These are phyloP conservation scores for Ephestia elutella DNA, from an alignment of 1,140 invertebrate species.

Conservation along the genomic window DNA sequence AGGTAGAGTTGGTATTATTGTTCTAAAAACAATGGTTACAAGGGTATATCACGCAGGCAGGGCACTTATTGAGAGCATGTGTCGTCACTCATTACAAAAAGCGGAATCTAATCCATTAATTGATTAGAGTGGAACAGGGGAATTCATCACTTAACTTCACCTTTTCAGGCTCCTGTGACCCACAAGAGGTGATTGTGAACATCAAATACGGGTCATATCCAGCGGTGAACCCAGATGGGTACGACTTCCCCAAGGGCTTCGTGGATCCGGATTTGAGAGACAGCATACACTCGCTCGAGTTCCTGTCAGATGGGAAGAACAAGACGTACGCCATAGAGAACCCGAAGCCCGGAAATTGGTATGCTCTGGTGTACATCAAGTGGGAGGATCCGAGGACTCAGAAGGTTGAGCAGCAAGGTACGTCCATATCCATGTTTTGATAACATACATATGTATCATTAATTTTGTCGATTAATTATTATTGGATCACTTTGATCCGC, in stretches of 20 bases:
- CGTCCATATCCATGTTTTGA: too few relatives aligned
- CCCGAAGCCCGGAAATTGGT: slow-evolving; percentile 86
- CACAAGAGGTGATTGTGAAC: slow-evolving; percentile 77
- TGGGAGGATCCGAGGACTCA: slow-evolving; percentile 82
- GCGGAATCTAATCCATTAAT: too few relatives aligned
- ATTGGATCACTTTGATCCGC: too few relatives aligned
- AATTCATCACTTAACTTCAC: not conserved
- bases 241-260: slow-evolving; percentile 79
- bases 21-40: too few relatives aligned
- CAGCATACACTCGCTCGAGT: slow-evolving; percentile 42
- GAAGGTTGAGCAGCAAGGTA: slow-evolving; percentile 84
- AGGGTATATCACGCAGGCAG: too few relatives aligned
- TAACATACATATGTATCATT: too few relatives aligned
- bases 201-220: slow-evolving; percentile 85
- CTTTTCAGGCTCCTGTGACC: slow-evolving; percentile 74
- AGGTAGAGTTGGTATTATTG: too few relatives aligned
- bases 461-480: too few relatives aligned
- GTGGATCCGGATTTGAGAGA: slow-evolving; percentile 67
- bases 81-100: too few relatives aligned
- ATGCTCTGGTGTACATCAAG: slow-evolving; percentile 83
- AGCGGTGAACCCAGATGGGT: slow-evolving; percentile 84
- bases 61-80: too few relatives aligned
- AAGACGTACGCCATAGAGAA: slow-evolving; percentile 45
- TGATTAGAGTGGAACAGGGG: too few relatives aligned
- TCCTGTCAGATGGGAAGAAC: slow-evolving; percentile 52